Evolutionary conservation across 2,888 invertebrate species (phyloP), one percentile per base, ranked within the genome.

Genomic region (Cantharis rustica): DNA sequence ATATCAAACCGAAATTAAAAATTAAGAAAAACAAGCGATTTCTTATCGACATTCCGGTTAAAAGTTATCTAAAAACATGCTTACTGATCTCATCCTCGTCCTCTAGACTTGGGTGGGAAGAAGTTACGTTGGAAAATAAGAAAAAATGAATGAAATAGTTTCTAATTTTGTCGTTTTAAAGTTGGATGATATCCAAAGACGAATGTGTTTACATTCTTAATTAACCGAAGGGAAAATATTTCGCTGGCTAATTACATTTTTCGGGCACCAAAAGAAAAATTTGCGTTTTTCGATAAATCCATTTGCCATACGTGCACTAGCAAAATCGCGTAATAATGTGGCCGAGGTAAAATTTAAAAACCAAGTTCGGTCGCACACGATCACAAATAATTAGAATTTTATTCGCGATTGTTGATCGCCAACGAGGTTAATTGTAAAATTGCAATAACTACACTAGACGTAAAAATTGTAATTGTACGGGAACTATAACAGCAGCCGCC

Each of bases 401-500:
- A 64, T 71, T 72, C 71, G 76, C 74, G 77, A 79, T 79, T 64
- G 70, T 31, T 66, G 47, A n/a, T 47, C 47, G n/a, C 47, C 71
- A 76, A 75, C 80, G 81, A 78, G 83, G 84, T 84, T 84, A 85
- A 86, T 86, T 86, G 86, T 84, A 85, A 86, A 86, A 86, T 86
- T 85, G 83, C 86, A 80, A 83, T 84, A 83, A 84, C 83, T 83
- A 82, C 79, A 82, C 83, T 72, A 75, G 79, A 84, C 83, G 86
- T 86, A 87, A 86, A 88, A 87, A 87, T 47, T 88, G 87, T 86
- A 85, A 84, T 83, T 86, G 86, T 84, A 85, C 86, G 85, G 84
- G 86, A 87, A 86, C 85, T 85, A 47, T n/a, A 47, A 9, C 47
- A 82, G 84, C 83, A 72, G 70, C 82, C 82, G 83, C 84, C 83